A percentile compares a stretch with the other conserved stretches of the same genome.
phyloP scores from a whole-genome alignment of 2,797 vertebrate genomes.

The Champsocephalus gunnari region DNA sequence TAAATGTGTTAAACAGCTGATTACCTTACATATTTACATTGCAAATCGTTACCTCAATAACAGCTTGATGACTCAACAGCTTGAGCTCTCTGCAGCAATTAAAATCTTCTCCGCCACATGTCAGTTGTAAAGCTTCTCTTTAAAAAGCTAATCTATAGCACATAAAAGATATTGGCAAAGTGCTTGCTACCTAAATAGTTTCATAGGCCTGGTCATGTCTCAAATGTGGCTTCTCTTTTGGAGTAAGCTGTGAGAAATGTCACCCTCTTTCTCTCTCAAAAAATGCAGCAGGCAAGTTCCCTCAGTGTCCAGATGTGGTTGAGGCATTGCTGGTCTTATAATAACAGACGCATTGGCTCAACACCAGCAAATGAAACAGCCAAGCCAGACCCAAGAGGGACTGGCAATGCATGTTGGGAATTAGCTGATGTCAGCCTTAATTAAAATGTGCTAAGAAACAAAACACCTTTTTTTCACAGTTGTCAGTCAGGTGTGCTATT shows the following conservation, averaged over 20 bases:
- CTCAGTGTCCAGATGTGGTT: slow-evolving; percentile 61
- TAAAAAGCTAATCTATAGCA: slow-evolving; percentile 31
- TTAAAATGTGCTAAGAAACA: slow-evolving; percentile 73
- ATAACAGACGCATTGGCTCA: slow-evolving; percentile 69
- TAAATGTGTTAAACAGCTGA: slow-evolving; percentile 56
- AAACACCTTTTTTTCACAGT: slow-evolving; percentile 33
- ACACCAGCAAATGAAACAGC: slow-evolving; percentile 77
- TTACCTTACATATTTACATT: slow-evolving; percentile 59
- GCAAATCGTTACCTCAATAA: slow-evolving; percentile 56
- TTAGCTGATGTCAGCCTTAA: slow-evolving; percentile 72
- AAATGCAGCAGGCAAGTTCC: slow-evolving; percentile 53
- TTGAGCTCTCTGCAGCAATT: slow-evolving; percentile 48
- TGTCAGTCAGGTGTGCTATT: slow-evolving; percentile 44
- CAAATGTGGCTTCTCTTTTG: slow-evolving; percentile 29
- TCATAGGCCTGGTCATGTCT: slow-evolving; percentile 24
- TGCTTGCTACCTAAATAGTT: slow-evolving; percentile 8
- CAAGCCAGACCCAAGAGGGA: slow-evolving; percentile 58
- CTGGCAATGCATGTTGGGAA: slow-evolving; percentile 61
- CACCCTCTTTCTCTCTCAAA: slow-evolving; percentile 20
- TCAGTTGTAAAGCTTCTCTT: slow-evolving; percentile 28
- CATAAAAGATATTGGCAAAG: slow-evolving; percentile 25
- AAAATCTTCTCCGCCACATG: slow-evolving; percentile 38
- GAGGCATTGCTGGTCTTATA: slow-evolving; percentile 43
- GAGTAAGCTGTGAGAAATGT: slow-evolving; percentile 24
- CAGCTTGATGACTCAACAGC: slow-evolving; percentile 60